Conservation (phyloP, 2,797 vertebrate species). For the Pangasius macronema region DNA sequence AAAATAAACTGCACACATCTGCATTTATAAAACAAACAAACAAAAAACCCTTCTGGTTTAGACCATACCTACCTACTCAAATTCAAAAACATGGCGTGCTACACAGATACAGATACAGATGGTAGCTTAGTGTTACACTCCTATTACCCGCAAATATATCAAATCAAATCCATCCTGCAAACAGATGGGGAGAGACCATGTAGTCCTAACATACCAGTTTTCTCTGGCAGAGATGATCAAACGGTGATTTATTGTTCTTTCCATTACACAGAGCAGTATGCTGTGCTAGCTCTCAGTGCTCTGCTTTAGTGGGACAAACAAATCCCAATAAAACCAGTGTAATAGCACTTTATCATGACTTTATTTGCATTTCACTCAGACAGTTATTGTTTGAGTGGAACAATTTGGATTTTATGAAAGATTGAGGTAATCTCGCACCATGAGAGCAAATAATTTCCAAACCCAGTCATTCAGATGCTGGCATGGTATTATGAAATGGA, state of each 20-base stretch:
- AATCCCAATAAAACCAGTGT: conserved; percentile 26
- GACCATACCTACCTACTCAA: background rate
- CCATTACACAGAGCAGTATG: conserved; percentile 44
- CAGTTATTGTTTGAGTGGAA: conserved; percentile 21
- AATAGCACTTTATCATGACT: conserved; percentile 29
- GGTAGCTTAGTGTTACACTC: too few relatives aligned
- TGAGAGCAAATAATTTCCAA: conserved; percentile 13
- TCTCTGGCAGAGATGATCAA: conserved; percentile 20
- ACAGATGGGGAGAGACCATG: background rate
- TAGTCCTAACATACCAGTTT: conserved; percentile 9
- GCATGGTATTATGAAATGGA: background rate
- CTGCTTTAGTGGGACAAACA: conserved; percentile 21
- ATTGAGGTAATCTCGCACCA: conserved; percentile 9
- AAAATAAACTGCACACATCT: background rate
- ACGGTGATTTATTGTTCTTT: conserved; percentile 37
- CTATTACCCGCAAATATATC: background rate
- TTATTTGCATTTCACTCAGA: conserved; percentile 15
- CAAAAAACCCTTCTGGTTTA: background rate
- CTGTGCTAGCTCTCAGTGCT: conserved; percentile 30
- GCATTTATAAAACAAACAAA: background rate
- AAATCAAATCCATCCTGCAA: background rate
- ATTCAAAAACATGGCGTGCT: background rate
- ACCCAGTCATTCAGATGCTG: background rate
- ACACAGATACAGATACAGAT: background rate
- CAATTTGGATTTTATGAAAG: background rate